Evolutionary conservation across 2,888 invertebrate genomes (phyloP).

Genomic region (Machimus rusticus): DNA sequence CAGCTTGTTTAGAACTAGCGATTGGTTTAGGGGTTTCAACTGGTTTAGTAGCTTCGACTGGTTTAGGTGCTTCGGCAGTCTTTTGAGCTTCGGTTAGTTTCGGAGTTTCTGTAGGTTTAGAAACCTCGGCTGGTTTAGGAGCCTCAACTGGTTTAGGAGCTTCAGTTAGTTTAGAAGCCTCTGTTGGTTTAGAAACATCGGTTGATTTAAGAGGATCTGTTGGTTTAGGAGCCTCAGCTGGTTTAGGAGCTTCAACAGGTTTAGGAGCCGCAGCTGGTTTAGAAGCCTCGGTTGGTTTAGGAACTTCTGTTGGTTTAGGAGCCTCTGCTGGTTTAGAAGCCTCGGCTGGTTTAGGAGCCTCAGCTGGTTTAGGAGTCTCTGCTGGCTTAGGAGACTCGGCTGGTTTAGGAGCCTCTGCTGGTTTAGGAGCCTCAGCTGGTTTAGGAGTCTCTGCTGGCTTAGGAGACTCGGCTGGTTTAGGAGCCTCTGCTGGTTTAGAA

Average conservation of each 20-base stretch:
- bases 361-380: not conserved
- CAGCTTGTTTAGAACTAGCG: not conserved
- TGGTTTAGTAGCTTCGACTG: conserved; percentile 63
- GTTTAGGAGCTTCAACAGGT: conserved; percentile 89
- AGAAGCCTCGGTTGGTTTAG: conserved; percentile 87
- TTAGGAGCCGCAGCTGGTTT: conserved; percentile 74
- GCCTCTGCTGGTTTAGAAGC: conserved; percentile 73
- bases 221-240: conserved; percentile 70
- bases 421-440: not conserved
- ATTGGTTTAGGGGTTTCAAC: not conserved
- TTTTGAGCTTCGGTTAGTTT: conserved; percentile 82
- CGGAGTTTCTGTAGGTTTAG: not conserved
- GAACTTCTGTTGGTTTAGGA: conserved; percentile 75
- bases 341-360: conserved; percentile 9
- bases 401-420: conserved; percentile 30
- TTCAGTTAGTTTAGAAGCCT: not conserved
- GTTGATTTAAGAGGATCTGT: conserved; percentile 62
- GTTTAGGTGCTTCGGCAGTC: conserved; percentile 77
- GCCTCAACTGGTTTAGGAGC: conserved; percentile 82
- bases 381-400: not conserved
- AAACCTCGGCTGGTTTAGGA: not conserved
- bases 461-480: not conserved
- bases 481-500: not conserved
- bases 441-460: conserved; percentile 17
- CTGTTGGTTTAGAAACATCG: conserved; percentile 68